Percentiles rank a stretch among this genome's conserved stretches.
phyloP scores from a whole-genome alignment of 1,140 invertebrate genomes.

The Bradynema listronoti region DNA sequence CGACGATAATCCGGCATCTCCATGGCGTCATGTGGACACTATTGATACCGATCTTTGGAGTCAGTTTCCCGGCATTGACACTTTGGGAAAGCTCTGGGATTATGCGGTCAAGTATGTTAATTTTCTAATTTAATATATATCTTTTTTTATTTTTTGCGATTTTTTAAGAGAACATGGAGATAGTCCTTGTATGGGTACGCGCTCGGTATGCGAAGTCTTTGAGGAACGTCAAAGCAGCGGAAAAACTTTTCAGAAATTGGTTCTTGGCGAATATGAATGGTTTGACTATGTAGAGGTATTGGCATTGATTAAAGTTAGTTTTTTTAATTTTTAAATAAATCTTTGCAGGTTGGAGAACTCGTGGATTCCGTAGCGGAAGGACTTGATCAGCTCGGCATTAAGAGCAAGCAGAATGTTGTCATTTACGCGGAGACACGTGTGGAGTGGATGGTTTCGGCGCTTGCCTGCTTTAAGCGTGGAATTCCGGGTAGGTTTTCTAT shows the following conservation, averaged over 20 bases:
- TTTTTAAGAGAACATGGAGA: conserved; percentile 69
- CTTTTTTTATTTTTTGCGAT: conserved; percentile 37
- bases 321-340: not conserved
- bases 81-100: conserved; percentile 77
- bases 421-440: conserved; percentile 93
- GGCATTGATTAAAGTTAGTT: conserved; percentile 13
- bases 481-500: conserved; percentile 66
- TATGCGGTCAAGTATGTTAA: conserved; percentile 54
- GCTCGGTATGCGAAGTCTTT: conserved; percentile 81
- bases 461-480: conserved; percentile 85
- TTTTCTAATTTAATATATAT: not conserved
- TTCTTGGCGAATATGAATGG: conserved; percentile 81
- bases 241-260: conserved; percentile 87
- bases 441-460: conserved; percentile 91
- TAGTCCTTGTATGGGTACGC: conserved; percentile 76
- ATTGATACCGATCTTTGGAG: conserved; percentile 66
- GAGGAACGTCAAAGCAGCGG: conserved; percentile 88
- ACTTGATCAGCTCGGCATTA: conserved; percentile 65
- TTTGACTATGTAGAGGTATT: conserved; percentile 75
- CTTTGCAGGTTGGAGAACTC: conserved; percentile 9
- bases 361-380: conserved; percentile 60
- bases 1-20: conserved; percentile 64
- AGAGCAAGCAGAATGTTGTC: conserved; percentile 70
- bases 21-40: conserved; percentile 68
- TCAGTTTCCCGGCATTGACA: conserved; percentile 67